These are phyloP conservation scores for Actinopyga echinites DNA, from an alignment of 53 echinoderm and acorn worm species.

Conservation along the genomic window DNA sequence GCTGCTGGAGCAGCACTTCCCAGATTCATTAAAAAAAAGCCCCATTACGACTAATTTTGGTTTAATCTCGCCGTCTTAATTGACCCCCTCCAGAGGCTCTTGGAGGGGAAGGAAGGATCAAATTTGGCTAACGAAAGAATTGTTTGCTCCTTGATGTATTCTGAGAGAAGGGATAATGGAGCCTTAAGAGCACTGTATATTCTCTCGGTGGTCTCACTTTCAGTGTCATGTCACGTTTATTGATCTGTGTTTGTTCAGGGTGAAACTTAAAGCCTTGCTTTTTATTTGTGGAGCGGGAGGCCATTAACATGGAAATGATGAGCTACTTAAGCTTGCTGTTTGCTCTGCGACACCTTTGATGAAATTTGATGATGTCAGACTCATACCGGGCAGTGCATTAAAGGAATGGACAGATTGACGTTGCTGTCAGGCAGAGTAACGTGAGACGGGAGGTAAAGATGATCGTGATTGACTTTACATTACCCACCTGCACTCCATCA, in stretches of 20 bases:
- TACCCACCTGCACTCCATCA: conserved; percentile 11
- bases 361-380: conserved; percentile 19
- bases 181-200: conserved; percentile 38
- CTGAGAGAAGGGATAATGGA: conserved; percentile 33
- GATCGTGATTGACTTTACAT: conserved; percentile 4
- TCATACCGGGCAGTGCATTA: conserved; percentile 34
- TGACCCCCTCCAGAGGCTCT: conserved; percentile 10
- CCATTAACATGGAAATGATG: conserved; percentile 38
- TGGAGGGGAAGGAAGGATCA: conserved; percentile 19
- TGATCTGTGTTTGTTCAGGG: conserved; percentile 42
- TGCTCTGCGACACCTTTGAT: conserved; percentile 40
- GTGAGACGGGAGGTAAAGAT: not conserved
- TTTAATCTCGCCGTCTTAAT: conserved; percentile 27
- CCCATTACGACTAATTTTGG: conserved; percentile 18
- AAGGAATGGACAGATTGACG: conserved; percentile 19
- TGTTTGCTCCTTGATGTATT: conserved; percentile 34
- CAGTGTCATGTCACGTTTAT: conserved; percentile 38
- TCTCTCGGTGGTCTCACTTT: conserved; percentile 29
- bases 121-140: conserved; percentile 26
- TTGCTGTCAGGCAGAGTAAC: conserved; percentile 26
- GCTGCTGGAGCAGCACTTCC: conserved; percentile 10
- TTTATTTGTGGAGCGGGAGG: conserved; percentile 36
- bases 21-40: conserved; percentile 16
- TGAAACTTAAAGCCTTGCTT: conserved; percentile 29
- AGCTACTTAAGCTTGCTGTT: conserved; percentile 29